Base-by-base conservation (phyloP, 2,888 invertebrate species). In the Aquatica leii region DNA sequence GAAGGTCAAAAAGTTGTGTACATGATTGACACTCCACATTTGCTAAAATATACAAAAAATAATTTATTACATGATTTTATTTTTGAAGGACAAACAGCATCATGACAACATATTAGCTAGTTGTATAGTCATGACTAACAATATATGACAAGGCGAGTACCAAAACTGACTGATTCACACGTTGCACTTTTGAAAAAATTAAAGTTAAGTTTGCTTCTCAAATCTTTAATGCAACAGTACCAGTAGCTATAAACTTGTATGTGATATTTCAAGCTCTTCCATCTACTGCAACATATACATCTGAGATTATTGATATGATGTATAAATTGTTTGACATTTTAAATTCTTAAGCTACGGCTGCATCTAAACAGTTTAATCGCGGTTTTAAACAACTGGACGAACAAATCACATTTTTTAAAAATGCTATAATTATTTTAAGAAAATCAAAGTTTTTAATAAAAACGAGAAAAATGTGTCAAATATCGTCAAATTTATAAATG, bases 201-300 rank as follows among this genome's bases (percentile, higher is more conserved):
- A n/a, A n/a, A n/a, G n/a, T n/a, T n/a, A n/a, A n/a, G n/a, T n/a
- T n/a, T n/a, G n/a, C n/a, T n/a, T n/a, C n/a, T n/a, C n/a, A n/a
- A n/a, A n/a, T n/a, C n/a, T 56, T 69, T n/a, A 69, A 64, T 48
- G 8, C 5, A 5, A 56, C 69, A 31, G 68, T 69, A 9, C 43
- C 65, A 20, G 50, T 49, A 12, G 65, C 4, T 43, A 3, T 43
- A 43, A 17, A 37, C 12, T n/a, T 37, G 14, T 58, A 50, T 21
- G 11, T 52, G 2, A n/a, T n/a, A 14, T 6, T 51, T 21, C 34
- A 35, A 4, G 8, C 14, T 2, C 11, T 34, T 5, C 51, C 51
- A 20, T 11, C 15, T 14, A 8, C 2, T 6, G 31, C n/a, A n/a
- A n/a, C n/a, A n/a, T n/a, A n/a, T n/a, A n/a, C n/a, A n/a, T n/a